Base-by-base conservation (phyloP, 2,113 vertebrate species). In the Scomber japonicus region DNA sequence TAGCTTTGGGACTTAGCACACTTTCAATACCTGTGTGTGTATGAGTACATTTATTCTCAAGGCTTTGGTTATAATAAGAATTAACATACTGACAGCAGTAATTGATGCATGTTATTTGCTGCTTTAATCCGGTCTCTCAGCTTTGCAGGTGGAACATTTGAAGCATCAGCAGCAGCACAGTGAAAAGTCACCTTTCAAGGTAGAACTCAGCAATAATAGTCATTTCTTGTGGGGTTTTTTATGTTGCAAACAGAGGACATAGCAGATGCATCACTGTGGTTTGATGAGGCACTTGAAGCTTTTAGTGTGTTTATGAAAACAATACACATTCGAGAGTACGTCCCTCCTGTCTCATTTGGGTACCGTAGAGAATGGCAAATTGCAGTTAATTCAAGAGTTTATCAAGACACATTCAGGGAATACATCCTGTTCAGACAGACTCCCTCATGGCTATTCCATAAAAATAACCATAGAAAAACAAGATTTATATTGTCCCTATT, bases 31-130 rank as follows among this genome's bases (percentile, higher is more conserved):
- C 14, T 8, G 19, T 54, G 27, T 66, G 31, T 44, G 4, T 14
- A 10, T 53, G 31, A 44, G n/a, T 48, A 48, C 11, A 64, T 62
- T 46, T 59, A 62, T 65, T 65, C 49, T 61, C 11, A 48, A 57
- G 50, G 57, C 67, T 79, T 67, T 74, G 48, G 24, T 17, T 78
- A 31, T 17, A 65, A 62, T 82, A 65, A 57, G 53, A 83, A 79
- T 54, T 27, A 67, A 64, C 59, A 56, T 71, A 60, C 27, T 2
- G 44, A 54, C 69, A 70, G 76, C 49, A 35, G 16, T 64, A 80
- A 84, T 57, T 69, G 65, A 85, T 60, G 75, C 67, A 60, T 74
- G 84, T 77, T 81, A 68, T 69, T 81, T 11, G 40, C 72, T 79
- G 73, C 67, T 74, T 82, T 80, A 88, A 75, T 86, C 71, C 74